Evolutionary conservation across 2,888 invertebrate genomes (phyloP).

Genomic region (Andrena dorsata): DNA sequence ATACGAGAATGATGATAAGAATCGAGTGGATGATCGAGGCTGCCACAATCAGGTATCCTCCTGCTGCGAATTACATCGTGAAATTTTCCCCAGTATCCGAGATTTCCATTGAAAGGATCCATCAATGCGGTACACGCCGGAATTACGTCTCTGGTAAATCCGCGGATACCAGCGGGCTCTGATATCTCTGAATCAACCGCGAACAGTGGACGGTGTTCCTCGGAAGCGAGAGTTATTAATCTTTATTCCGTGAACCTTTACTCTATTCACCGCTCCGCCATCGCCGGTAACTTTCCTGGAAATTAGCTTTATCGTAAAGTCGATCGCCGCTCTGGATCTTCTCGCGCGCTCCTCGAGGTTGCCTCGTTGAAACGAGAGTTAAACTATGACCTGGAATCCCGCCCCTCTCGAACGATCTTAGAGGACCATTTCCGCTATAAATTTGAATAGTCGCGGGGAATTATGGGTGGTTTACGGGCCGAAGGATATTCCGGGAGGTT

Average conservation of each 20-base stretch:
- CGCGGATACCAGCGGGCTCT: not conserved
- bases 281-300: slow-evolving; percentile 48
- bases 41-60: too few species aligned
- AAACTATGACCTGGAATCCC: slow-evolving; percentile 32
- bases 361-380: not conserved
- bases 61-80: too few species aligned
- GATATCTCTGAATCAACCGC: slow-evolving; percentile 29
- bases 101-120: not conserved
- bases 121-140: not conserved
- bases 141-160: not conserved
- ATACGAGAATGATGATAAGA: too few species aligned
- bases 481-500: too few species aligned
- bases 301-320: slow-evolving; percentile 59
- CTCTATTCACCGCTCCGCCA: slow-evolving; percentile 15
- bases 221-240: slow-evolving; percentile 40
- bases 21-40: too few species aligned
- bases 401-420: not conserved
- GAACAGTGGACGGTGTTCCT: slow-evolving; percentile 7
- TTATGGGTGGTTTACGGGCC: not conserved
- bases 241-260: slow-evolving; percentile 33
- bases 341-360: slow-evolving; percentile 30
- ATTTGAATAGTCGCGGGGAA: not conserved
- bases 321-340: slow-evolving; percentile 48
- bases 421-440: not conserved
- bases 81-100: too few species aligned